Evolutionary conservation across 2,888 invertebrate species (phyloP).

Genomic region (Caenorhabditis sp.): DNA sequence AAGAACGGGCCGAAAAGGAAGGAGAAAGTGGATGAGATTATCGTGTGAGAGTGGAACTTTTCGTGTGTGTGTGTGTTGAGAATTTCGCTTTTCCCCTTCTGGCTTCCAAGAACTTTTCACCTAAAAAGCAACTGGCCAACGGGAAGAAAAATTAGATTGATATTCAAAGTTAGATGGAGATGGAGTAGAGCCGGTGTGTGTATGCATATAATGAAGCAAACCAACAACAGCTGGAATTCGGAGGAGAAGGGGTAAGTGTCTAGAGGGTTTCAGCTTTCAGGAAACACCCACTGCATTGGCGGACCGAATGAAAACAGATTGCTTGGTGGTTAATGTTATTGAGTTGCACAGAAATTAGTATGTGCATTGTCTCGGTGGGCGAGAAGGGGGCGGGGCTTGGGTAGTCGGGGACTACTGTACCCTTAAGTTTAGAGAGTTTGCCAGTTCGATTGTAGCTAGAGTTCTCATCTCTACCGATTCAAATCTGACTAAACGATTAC

Average conservation of each 20-base stretch:
- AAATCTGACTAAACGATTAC: no score
- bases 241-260: constrained; percentile 9
- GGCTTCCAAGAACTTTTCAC: constrained; percentile 2
- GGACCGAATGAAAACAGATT: constrained; percentile 13
- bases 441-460: no score
- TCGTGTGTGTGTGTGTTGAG: background rate
- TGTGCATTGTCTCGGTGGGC: background rate
- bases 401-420: background rate
- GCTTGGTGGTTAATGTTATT: constrained; percentile 26
- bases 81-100: background rate
- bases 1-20: constrained; percentile 12
- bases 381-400: background rate
- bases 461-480: no score
- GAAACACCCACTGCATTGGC: constrained; percentile 10
- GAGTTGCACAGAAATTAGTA: background rate
- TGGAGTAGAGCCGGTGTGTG: background rate
- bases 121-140: background rate
- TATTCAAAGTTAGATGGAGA: background rate
- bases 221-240: constrained; percentile 25
- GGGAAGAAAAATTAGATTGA: constrained; percentile 20
- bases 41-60: constrained; percentile 31
- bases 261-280: constrained; percentile 37
- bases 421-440: background rate
- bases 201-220: background rate
- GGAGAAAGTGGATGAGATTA: constrained; percentile 33